Evolutionary conservation across 2,113 vertebrate genomes (phyloP), one percentile per base, ranked within the genome.

Genomic region (Lepus europaeus): DNA sequence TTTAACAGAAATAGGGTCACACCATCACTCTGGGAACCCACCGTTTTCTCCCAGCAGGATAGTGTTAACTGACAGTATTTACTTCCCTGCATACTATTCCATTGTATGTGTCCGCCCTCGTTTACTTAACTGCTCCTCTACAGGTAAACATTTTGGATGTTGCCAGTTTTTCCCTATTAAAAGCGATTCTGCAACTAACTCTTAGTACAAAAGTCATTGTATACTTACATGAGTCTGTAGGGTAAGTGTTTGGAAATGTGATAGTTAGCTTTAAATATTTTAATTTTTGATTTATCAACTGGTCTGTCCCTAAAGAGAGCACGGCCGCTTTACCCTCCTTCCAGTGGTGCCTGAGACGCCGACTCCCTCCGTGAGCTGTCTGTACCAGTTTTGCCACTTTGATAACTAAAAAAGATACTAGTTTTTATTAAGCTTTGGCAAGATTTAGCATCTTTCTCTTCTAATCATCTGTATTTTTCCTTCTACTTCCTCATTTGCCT

Each of bases 381-480:
- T 79, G 73, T 36, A 72, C 9, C 5, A 33, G 13, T 84, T 82
- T 79, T 88, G 27, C 31, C 27, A 90, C 0, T 49, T 72, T 22
- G 49, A 12, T 76, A 16, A 79, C 16, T 25, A 10, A 11, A 81
- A 73, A 89, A 63, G 22, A 80, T 85, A 78, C 36, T n/a, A 7
- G 4, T 70, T 82, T 89, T 81, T 29, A 31, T 89, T 63, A 82
- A 8, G 33, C 72, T 90, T 78, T 61, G 14, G 11, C 78, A n/a
- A 45, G 29, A 81, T 82, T 96, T 92, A 77, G 19, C 31, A 56
- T 81, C 68, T 92, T 91, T 90, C 87, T 70, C 63, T 79, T 79
- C 89, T 80, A 33, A 86, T 64, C 20, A 49, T 45, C n/a, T 89
- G 4, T 85, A 10, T 23, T 53, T 96, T 93, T 86, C n/a, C n/a